Percentiles rank a stretch among this genome's conserved stretches.
phyloP scores from a whole-genome alignment of 2,888 invertebrate genomes.

The Aporophyla nigra region DNA sequence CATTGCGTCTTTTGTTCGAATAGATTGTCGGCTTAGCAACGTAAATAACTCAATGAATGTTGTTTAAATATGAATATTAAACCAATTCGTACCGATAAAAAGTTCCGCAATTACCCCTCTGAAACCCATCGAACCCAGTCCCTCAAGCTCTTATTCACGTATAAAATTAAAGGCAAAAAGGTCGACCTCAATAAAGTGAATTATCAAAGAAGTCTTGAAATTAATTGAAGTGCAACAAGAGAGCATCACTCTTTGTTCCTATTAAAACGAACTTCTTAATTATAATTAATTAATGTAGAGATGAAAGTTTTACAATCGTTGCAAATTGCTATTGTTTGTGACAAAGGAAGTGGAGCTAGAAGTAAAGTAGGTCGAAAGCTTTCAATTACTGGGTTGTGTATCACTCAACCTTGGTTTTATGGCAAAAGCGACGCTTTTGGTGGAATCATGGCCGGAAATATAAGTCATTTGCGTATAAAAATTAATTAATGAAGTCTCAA shows the following conservation, averaged over 20 bases:
- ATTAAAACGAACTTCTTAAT: conserved; percentile 46
- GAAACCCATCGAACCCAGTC: no score
- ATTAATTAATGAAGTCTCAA: no score
- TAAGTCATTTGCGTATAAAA: no score
- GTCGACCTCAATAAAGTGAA: background rate
- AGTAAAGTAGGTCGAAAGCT: conserved; percentile 45
- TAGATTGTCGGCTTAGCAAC: no score
- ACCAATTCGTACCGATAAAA: no score
- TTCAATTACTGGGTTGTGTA: conserved; percentile 33
- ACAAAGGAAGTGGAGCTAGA: conserved; percentile 44
- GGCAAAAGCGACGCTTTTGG: conserved; percentile 1
- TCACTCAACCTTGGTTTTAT: conserved; percentile 41
- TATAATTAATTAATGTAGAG: conserved; percentile 56
- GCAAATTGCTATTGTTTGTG: conserved; percentile 47
- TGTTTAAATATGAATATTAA: no score
- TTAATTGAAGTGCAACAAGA: conserved; percentile 24
- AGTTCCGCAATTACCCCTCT: no score
- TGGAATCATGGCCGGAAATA: background rate
- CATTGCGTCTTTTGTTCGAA: no score
- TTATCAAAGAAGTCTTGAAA: conserved; percentile 20
- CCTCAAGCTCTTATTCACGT: background rate
- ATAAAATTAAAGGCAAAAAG: background rate
- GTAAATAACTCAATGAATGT: no score
- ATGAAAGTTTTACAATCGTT: conserved; percentile 61
- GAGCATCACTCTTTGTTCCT: conserved; percentile 12